Percentiles rank a stretch among this genome's conserved stretches.
These are phyloP conservation scores for Anguilla japonica DNA, from an alignment of 2,113 vertebrate species.

Conservation along the genomic window DNA sequence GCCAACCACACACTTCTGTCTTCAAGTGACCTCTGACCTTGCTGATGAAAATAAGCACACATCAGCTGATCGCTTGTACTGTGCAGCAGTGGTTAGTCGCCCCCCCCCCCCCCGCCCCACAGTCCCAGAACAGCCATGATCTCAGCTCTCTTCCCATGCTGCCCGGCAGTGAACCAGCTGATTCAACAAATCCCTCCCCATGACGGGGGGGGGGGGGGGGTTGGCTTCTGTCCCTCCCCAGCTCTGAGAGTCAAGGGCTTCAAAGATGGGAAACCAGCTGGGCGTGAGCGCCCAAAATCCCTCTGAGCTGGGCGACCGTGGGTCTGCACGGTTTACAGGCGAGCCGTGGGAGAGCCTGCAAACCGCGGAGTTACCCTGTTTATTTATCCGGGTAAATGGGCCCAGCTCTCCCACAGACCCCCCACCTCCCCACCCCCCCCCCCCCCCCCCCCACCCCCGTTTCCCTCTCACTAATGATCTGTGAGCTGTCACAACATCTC, in stretches of 20 bases:
- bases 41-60: neutral
- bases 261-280: neutral
- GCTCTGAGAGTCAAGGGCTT: neutral
- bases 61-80: too few species aligned
- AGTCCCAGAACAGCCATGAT: too few species aligned
- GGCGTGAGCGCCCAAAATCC: neutral
- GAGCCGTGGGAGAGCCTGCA: neutral
- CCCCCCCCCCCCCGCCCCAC: neutral
- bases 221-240: neutral
- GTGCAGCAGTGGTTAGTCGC: neutral
- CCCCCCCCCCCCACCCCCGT: too few species aligned
- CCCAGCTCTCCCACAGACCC: neutral
- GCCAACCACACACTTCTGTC: neutral
- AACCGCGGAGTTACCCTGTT: neutral
- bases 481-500: slow-evolving; percentile 3
- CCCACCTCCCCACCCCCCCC: neutral
- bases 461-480: neutral
- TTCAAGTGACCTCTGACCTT: neutral
- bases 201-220: neutral
- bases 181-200: neutral
- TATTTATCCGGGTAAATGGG: neutral
- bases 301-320: neutral
- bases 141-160: too few species aligned
- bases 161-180: neutral
- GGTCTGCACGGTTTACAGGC: neutral